phyloP scores from a whole-genome alignment of 2,888 invertebrate genomes.

The Hydrotaea cyrtoneurina region DNA sequence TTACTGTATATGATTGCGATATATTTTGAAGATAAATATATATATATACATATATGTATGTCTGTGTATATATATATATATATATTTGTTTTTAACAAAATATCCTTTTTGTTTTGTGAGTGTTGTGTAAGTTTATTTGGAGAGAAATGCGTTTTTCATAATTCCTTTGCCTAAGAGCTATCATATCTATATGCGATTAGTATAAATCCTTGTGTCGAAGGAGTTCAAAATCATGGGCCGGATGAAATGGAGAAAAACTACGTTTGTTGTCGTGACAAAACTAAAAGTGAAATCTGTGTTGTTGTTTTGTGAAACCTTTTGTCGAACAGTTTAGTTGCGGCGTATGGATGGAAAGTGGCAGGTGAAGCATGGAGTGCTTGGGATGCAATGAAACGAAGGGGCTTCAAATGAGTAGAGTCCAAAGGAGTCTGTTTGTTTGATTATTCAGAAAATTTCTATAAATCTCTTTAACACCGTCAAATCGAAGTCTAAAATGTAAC shows the following conservation, averaged over 20 bases:
- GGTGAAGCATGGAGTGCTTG: too few relatives aligned
- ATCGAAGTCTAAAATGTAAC: too few relatives aligned
- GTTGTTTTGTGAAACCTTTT: constrained; percentile 11
- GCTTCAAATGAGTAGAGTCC: too few relatives aligned
- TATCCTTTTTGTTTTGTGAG: background rate
- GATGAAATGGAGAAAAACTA: background rate
- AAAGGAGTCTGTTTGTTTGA: too few relatives aligned
- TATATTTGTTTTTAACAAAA: constrained; percentile 33
- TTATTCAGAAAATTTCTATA: too few relatives aligned
- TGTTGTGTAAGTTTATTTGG: background rate
- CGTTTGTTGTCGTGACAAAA: too few relatives aligned
- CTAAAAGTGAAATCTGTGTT: background rate
- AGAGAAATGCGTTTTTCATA: constrained; percentile 30
- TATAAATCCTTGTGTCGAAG: background rate
- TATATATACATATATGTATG: constrained; percentile 12
- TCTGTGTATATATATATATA: background rate
- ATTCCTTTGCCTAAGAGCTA: constrained; percentile 22
- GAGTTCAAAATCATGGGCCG: background rate
- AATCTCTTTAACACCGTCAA: too few relatives aligned
- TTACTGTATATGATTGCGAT: constrained; percentile 66
- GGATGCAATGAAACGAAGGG: too few relatives aligned
- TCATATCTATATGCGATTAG: background rate
- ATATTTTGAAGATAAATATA: constrained; percentile 44
- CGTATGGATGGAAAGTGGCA: too few relatives aligned
- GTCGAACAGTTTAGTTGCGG: too few relatives aligned